Evolutionary conservation across 92 coral and sea anemone genomes (phyloP), one percentile per base, ranked within the genome.

Genomic region (Meandrina meandrites): DNA sequence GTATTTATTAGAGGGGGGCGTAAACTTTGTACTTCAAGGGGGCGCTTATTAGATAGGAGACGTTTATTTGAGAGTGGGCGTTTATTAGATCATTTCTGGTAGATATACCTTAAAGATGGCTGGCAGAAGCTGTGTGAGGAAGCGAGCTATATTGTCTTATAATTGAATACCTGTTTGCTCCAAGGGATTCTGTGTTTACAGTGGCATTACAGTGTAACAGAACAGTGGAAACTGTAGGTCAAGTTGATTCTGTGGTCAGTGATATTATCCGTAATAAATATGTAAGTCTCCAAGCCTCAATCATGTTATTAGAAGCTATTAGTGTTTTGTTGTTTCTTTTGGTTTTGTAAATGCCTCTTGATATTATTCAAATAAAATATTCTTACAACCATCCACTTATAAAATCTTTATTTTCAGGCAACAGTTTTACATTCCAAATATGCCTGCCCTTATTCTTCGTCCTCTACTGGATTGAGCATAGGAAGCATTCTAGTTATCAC

Each of bases 371-470:
- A 11, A 13, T 64, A 4, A 64, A 27, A 64, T 64, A 32, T 64
- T 3, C 70, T 27, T 7, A 24, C 32, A 5, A 28, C 71, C 32
- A 4, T 7, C 35, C 14, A 13, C 14, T 14, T 66, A 5, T n/a
- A n/a, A n/a, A n/a, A n/a, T 28, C 24, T 47, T 16, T 30, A 45
- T 82, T 68, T 51, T 70, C 62, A 82, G 86, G 35, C 19, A 72
- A 82, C 86, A 51, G 68, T 82, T 48, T 71, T 82, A 16, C 51
- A 31, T 50, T 70, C 86, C 34, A 82, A 82, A 71, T 71, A 82
- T 69, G 86, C 86, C 6, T 82, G 86, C 27, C 86, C 79, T 50
- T 15, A 51, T 32, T 14, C 78, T 2, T 30, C 76, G 15, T 35
- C 77, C 48, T 6, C 27, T 21, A 37, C 64, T 21, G 78, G 86